These are phyloP conservation scores for Drosophila pachea DNA, from an alignment of 1,140 invertebrate genomes.

Conservation along the genomic window DNA sequence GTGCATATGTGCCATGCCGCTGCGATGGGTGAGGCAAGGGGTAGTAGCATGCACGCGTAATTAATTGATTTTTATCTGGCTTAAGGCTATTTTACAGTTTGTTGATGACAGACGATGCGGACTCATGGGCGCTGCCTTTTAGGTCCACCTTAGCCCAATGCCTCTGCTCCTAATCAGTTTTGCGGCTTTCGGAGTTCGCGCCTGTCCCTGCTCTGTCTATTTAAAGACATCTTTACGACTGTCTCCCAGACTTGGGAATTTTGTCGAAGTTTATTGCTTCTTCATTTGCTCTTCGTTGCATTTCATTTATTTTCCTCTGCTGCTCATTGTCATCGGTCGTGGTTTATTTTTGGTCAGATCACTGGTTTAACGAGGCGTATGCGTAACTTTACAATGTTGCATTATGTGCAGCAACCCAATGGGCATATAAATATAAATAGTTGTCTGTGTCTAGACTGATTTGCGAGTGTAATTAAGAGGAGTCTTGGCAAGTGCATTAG, in stretches of 20 bases:
- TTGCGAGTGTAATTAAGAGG: slow-evolving; percentile 20
- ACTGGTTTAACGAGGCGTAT: slow-evolving; percentile 49
- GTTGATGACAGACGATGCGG: slow-evolving; percentile 77
- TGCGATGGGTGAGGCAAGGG: slow-evolving; percentile 27
- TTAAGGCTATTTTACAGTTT: slow-evolving; percentile 78
- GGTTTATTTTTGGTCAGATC: slow-evolving; percentile 41
- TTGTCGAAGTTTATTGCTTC: slow-evolving; percentile 11
- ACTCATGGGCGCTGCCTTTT: slow-evolving; percentile 33
- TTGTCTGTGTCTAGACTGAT: slow-evolving; percentile 21
- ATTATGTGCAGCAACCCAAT: not conserved
- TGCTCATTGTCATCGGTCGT: slow-evolving; percentile 31
- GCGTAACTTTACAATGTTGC: slow-evolving; percentile 45
- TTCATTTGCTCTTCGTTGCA: not conserved
- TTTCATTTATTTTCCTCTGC: slow-evolving; percentile 10
- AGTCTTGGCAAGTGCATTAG: slow-evolving; percentile 26
- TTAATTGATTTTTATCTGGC: slow-evolving; percentile 79
- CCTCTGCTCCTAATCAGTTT: slow-evolving; percentile 14
- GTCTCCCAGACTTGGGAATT: slow-evolving; percentile 27
- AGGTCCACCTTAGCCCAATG: slow-evolving; percentile 1
- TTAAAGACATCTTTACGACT: slow-evolving; percentile 66
- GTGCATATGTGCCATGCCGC: slow-evolving; percentile 26
- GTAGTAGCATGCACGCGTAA: slow-evolving; percentile 71
- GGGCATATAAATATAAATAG: not conserved
- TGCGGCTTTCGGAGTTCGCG: slow-evolving; percentile 10
- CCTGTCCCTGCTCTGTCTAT: slow-evolving; percentile 43